Evolutionary conservation across 1,140 invertebrate genomes (phyloP), one percentile per base, ranked within the genome.

Genomic region (Branchinecta lynchi): DNA sequence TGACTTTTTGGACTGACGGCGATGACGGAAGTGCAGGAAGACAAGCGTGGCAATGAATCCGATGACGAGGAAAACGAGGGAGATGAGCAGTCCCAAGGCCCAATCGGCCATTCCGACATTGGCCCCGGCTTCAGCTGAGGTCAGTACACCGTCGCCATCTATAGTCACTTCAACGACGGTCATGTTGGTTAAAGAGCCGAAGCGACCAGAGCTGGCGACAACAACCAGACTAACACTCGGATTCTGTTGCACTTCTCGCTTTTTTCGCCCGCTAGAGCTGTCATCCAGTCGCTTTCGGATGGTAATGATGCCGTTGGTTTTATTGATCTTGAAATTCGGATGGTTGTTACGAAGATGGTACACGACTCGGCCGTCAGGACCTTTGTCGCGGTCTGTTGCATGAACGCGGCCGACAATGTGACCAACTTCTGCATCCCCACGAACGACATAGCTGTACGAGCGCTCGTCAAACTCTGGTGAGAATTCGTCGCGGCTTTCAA

Each of bases 401-500:
- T 85, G 85, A 5, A 96, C 90, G 74, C 87, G 86, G 0, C 94
- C 93, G 7, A 96, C 86, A 3, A 89, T 80, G 74, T 87, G 87
- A 3, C 92, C 93, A 60, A 85, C 79, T 0, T 87, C 84, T 9
- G 85, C 82, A 43, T 86, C 85, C 10, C 86, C 85, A 6, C 85
- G 84, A 32, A 93, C 81, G 7, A 82, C 79, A 77, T 96, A 96
- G 71, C 86, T 84, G 77, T 97, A 98, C 2, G 88, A 87, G 69
- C 86, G 84, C 76, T 93, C 87, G 0, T 86, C 88, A 75, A 98
- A 96, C 73, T 89, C 88, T 0, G 94, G 94, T 76, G 88, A 86
- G 78, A 89, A 96, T 78, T 97, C 94, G 78, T 98, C 94, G 72
- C 86, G 83, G 69, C 92, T 92, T 74, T 93, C 88, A 71, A 97